Evolutionary conservation across 2,113 vertebrate species (phyloP).

Genomic region (Pseudorectes ferrugineus): DNA sequence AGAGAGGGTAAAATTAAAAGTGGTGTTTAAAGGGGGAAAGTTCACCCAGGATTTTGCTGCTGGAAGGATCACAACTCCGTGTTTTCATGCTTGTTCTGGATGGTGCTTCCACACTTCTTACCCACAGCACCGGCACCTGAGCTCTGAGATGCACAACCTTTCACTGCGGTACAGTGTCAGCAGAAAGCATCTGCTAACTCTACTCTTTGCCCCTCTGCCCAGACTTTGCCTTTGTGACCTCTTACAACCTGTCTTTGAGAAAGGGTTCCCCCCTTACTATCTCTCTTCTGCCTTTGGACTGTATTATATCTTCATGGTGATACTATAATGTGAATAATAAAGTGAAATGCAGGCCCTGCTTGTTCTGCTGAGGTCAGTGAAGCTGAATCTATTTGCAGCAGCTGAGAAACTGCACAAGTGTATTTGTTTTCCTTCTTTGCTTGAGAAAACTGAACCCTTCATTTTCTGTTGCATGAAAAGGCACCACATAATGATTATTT

Average conservation of each 20-base stretch:
- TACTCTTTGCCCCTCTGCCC: not conserved
- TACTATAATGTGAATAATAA: not conserved
- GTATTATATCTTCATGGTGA: not conserved
- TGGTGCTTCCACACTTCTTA: not conserved
- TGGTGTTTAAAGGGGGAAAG: not conserved
- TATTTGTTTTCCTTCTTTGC: conserved; percentile 29
- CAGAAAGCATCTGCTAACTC: not conserved
- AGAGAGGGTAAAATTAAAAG: not conserved
- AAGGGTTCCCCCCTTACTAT: accelerated
- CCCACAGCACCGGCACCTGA: accelerated
- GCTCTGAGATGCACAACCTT: not conserved
- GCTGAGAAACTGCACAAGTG: not conserved
- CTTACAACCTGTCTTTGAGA: not conserved
- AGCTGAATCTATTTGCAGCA: conserved; percentile 29
- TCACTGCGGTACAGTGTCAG: accelerated
- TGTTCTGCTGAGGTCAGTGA: not conserved
- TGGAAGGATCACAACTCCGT: not conserved
- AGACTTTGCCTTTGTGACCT: not conserved
- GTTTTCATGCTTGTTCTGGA: not conserved
- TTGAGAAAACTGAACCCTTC: not conserved
- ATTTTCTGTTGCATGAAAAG: conserved; percentile 41
- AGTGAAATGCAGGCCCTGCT: not conserved
- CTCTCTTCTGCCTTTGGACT: not conserved
- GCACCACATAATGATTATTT: conserved; percentile 16
- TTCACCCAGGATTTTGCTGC: not conserved